A percentile compares a stretch with the other conserved stretches of the same genome.
Evolutionary conservation across 2,113 vertebrate genomes (phyloP).

Genomic region (Aphyosemion australe): DNA sequence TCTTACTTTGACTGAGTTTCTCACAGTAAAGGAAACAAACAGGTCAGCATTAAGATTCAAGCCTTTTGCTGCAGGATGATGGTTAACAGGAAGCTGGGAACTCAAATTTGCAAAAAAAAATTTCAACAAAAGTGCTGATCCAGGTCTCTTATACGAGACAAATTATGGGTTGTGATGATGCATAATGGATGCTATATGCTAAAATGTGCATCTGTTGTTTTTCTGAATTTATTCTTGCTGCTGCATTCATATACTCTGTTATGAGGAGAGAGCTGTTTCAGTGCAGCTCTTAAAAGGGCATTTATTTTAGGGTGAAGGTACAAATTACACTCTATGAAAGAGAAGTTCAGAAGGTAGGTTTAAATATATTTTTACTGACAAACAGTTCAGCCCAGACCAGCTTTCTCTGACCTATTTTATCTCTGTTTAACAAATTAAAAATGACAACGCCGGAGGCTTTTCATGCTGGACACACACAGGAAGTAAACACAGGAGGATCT

Average conservation of each 20-base stretch:
- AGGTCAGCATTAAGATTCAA: not conserved
- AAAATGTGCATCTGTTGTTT: not conserved
- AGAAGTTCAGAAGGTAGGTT: not conserved
- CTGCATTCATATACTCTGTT: not conserved
- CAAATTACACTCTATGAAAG: not conserved
- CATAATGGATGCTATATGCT: not conserved
- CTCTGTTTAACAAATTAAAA: constrained; percentile 2
- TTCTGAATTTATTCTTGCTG: not conserved
- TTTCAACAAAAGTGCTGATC: constrained; percentile 9
- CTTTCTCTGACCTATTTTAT: constrained; percentile 7
- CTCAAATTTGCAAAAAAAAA: not conserved
- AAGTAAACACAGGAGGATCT: no score
- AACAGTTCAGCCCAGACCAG: constrained; percentile 4
- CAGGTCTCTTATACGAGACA: not conserved
- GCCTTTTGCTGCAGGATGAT: not conserved
- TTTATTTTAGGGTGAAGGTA: not conserved
- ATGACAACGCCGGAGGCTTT: not conserved
- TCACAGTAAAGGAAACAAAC: no score
- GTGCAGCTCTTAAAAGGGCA: not conserved
- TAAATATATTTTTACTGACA: not conserved
- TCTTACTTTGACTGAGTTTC: no score
- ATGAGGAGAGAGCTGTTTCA: no score
- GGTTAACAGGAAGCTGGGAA: constrained; percentile 2
- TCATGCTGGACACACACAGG: not conserved
- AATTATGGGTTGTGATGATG: constrained; percentile 1